These are phyloP conservation scores for Eubasilissa splendida DNA, from an alignment of 2,888 invertebrate genomes.

Conservation along the genomic window DNA sequence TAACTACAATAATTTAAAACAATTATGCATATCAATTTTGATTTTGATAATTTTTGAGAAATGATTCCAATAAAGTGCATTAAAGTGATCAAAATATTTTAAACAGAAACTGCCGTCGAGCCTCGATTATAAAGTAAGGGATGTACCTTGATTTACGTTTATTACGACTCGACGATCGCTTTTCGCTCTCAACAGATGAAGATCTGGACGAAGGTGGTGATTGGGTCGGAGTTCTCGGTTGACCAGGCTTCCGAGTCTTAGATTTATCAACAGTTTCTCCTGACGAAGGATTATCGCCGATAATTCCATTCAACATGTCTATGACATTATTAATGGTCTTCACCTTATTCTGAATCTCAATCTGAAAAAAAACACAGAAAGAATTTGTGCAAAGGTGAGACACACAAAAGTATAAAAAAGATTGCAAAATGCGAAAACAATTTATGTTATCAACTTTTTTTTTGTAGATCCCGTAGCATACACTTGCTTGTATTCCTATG, in stretches of 20 bases:
- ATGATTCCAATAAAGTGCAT: too few relatives aligned
- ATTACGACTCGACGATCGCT: conserved; percentile 55
- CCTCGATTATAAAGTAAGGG: neutral
- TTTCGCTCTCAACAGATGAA: conserved; percentile 51
- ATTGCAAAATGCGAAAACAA: neutral
- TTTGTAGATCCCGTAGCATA: too few relatives aligned
- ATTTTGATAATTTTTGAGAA: too few relatives aligned
- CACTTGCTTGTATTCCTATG: too few relatives aligned
- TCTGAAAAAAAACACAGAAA: conserved; percentile 68
- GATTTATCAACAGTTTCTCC: conserved; percentile 64
- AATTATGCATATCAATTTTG: too few relatives aligned
- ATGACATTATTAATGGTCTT: conserved; percentile 90
- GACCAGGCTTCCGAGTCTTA: conserved; percentile 50
- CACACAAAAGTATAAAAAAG: neutral
- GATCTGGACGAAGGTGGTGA: conserved; percentile 61
- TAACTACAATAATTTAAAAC: too few relatives aligned
- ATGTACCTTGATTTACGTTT: conserved; percentile 69
- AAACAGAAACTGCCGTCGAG: too few relatives aligned
- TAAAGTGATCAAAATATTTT: too few relatives aligned
- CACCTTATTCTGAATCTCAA: conserved; percentile 84
- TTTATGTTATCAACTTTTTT: too few relatives aligned
- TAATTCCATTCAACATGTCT: conserved; percentile 89
- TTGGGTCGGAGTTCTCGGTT: conserved; percentile 45
- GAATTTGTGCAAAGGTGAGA: neutral
- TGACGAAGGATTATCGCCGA: conserved; percentile 78